Percentiles rank a stretch among this genome's conserved stretches.
Conservation (phyloP, 2,113 vertebrate species). For the Labeo rohita region DNA sequence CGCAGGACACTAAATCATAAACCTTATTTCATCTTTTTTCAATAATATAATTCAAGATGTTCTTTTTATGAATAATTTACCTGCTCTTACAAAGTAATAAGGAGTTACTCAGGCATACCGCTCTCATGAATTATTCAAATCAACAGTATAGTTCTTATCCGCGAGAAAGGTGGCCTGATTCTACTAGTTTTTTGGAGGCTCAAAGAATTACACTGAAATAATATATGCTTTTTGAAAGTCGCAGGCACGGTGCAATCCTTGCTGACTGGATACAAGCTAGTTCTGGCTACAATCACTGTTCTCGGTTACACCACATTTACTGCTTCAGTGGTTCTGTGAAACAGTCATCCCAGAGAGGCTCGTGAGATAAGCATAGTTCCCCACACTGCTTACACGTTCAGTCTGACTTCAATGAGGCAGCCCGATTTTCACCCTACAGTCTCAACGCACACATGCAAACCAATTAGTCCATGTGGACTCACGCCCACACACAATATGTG, state of each 20-base stretch:
- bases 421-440: neutral
- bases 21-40: conserved; percentile 32
- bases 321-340: conserved; percentile 45
- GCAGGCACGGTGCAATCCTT: neutral
- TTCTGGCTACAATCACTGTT: conserved; percentile 29
- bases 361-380: conserved; percentile 6
- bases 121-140: conserved; percentile 56
- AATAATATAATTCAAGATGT: conserved; percentile 39
- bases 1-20: conserved; percentile 11
- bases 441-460: neutral
- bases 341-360: neutral
- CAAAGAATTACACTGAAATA: neutral
- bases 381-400: neutral
- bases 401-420: neutral
- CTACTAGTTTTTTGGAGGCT: neutral
- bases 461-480: neutral
- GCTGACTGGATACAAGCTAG: conserved; percentile 29
- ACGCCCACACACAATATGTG: neutral
- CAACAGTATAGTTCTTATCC: conserved; percentile 35
- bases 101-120: conserved; percentile 49
- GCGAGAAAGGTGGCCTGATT: conserved; percentile 42
- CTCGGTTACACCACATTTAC: conserved; percentile 46
- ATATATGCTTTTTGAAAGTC: neutral
- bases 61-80: conserved; percentile 56
- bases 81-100: conserved; percentile 48